Base-by-base conservation (phyloP, 2,113 vertebrate species). In the Triplophysa siluroides region DNA sequence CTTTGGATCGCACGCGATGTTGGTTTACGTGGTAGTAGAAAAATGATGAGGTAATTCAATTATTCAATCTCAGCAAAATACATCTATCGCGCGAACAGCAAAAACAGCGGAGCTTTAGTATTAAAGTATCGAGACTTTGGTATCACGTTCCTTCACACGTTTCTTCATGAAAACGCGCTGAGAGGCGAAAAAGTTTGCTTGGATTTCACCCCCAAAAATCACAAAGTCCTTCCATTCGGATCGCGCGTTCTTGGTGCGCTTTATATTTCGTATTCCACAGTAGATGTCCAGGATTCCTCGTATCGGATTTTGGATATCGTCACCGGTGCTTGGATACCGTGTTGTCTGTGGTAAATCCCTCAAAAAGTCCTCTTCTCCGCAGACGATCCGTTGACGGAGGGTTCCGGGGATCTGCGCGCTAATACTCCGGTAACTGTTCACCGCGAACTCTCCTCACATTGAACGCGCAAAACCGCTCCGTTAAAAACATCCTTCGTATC, bases 11-110 rank as follows among this genome's bases (percentile, higher is more conserved):
- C 82, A 83, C 23, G 69, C 83, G 81, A 50, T 89, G 79, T 79
- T 81, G 87, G 84, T 80, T 85, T 90, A 88, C 90, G 78, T 74
- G 86, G 83, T 79, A 21, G 71, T 24, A 86, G 86, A 45, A 87
- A 90, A 90, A 90, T 86, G 79, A 88, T 88, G 91, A 93, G 91
- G 91, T 94, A 90, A 91, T 90, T 92, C 67, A 87, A 81, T 90
- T 90, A 91, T 90, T 92, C 67, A 87, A 81, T 90, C 89, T 84
- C 87, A 79, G 68, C 72, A 83, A 75, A 75, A 71, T 78, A 83
- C 67, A 69, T 85, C 29, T 29, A 29, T 29, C 29, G 29, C 70
- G 67, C 60, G 66, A 74, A 89, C 88, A 86, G 83, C 84, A 81
- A 63, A 65, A 85, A 81, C 56, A 86, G 75, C 81, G 69, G 68